Base-by-base conservation (phyloP, 2,888 invertebrate genomes). In the Tetragonisca angustula region DNA sequence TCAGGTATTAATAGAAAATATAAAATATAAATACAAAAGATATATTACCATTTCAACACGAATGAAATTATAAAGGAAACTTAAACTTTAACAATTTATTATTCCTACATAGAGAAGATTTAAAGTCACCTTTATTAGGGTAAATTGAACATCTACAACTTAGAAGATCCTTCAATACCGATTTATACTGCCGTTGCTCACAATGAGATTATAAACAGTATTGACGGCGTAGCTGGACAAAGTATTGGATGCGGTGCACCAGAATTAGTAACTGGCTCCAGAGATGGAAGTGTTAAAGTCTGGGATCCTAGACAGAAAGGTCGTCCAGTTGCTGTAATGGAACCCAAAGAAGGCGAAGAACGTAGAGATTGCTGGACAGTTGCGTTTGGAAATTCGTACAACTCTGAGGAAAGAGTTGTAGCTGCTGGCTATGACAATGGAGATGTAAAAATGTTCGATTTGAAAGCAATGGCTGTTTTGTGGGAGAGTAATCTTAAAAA, bases 401-500 rank as follows among this genome's bases (percentile, higher is more conserved):
- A 97, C 93, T 96, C 97, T 68, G 96, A 97, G 50, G 99, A 99
- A 91, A 96, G 99, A 79, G 96, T 97, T 78, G 97, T 99, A 0
- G 97, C 97, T 49, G 98, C 99, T 17, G 99, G 99, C 1, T 99
- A 99, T 92, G 99, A 99, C 92, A 99, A 99, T 94, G 99, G 99
- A 0, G 99, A 99, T 93, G 94, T 99, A 3, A 99, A 99, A 95
- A 96, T 99, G 95, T 99, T 98, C 93, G 99, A 99, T 94, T 95
- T 99, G 49, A 96, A 97, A 82, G 96, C 96, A 9, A 97, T 99
- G 97, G 95, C 96, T 0, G 95, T 98, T 0, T 95, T 97, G 91
- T 99, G 99, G 99, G 98, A 99, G 92, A 97, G 97, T 72, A 98
- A 98, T 94, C 95, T 99, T 65, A 98, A 97, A 93, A 99, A 99